phyloP scores from a whole-genome alignment of 2,797 vertebrate species.

The Karalla daura region DNA sequence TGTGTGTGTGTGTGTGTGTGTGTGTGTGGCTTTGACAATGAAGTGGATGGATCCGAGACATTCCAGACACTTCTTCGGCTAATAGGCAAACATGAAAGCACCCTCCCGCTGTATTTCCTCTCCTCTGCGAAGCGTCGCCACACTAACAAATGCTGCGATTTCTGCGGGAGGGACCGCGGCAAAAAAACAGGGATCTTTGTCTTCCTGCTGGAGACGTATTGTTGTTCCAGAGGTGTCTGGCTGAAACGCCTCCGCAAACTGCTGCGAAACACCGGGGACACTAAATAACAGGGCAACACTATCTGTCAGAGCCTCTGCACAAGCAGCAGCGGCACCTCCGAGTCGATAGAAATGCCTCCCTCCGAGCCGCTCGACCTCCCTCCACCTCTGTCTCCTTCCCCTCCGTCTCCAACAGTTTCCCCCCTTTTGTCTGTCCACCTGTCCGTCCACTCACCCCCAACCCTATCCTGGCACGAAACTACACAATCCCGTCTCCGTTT shows the following conservation, averaged over 20 bases:
- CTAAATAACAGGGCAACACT: conserved; percentile 66
- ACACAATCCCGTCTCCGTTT: background rate
- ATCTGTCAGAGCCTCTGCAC: conserved; percentile 61
- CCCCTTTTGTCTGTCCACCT: conserved; percentile 22
- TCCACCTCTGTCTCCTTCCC: conserved; percentile 10
- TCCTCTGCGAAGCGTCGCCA: conserved; percentile 5
- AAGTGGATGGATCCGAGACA: conserved; percentile 38
- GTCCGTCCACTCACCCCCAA: conserved; percentile 2
- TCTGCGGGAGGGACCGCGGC: conserved; percentile 7
- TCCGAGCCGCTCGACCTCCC: conserved; percentile 1
- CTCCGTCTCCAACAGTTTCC: no score
- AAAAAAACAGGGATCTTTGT: conserved; percentile 25
- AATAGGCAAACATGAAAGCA: conserved; percentile 37
- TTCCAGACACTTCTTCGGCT: conserved; percentile 40
- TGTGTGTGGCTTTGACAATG: conserved; percentile 41
- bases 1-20: background rate
- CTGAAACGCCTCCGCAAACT: conserved; percentile 40
- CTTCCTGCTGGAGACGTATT: conserved; percentile 43
- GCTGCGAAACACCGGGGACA: conserved; percentile 53
- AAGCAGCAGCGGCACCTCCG: conserved; percentile 51
- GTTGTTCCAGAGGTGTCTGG: conserved; percentile 55
- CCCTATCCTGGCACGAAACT: conserved; percentile 15
- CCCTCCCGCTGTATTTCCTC: background rate
- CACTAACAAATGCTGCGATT: background rate
- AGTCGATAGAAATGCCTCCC: conserved; percentile 39